A percentile compares a stretch with the other conserved stretches of the same genome.
Evolutionary conservation across 2,113 vertebrate species (phyloP).

Genomic region (Labrus mixtus): DNA sequence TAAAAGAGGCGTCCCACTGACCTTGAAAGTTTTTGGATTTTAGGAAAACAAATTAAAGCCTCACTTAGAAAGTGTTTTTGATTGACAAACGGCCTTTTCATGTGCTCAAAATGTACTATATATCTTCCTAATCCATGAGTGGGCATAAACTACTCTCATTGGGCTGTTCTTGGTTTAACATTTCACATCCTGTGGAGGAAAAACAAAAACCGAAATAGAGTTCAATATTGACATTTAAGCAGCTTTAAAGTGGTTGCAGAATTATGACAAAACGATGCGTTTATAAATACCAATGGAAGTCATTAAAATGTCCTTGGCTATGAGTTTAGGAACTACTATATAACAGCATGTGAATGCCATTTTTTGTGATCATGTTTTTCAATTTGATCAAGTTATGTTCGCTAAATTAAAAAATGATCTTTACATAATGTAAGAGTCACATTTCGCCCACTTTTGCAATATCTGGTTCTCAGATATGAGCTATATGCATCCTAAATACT

Average conservation of each 20-base stretch:
- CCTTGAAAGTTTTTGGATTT: slow-evolving; percentile 62
- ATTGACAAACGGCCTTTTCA: slow-evolving; percentile 36
- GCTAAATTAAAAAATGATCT: no score
- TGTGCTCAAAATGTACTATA: slow-evolving; percentile 1
- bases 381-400: no score
- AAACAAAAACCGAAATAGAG: slow-evolving; percentile 24
- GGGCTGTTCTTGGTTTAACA: neutral
- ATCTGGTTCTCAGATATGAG: no score
- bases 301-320: slow-evolving; percentile 29
- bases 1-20: slow-evolving; percentile 51
- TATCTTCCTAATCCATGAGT: slow-evolving; percentile 41
- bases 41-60: slow-evolving; percentile 22
- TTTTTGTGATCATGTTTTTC: neutral
- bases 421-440: no score
- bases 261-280: neutral
- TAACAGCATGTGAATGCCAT: neutral
- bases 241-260: slow-evolving; percentile 17
- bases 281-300: slow-evolving; percentile 19
- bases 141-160: neutral
- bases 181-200: neutral
- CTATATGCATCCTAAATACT: neutral
- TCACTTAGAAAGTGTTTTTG: slow-evolving; percentile 26
- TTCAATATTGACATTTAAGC: slow-evolving; percentile 47
- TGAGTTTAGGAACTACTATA: neutral
- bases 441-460: no score